Conservation (phyloP, 1,140 invertebrate genomes). For the Listronotus oregonensis region DNA sequence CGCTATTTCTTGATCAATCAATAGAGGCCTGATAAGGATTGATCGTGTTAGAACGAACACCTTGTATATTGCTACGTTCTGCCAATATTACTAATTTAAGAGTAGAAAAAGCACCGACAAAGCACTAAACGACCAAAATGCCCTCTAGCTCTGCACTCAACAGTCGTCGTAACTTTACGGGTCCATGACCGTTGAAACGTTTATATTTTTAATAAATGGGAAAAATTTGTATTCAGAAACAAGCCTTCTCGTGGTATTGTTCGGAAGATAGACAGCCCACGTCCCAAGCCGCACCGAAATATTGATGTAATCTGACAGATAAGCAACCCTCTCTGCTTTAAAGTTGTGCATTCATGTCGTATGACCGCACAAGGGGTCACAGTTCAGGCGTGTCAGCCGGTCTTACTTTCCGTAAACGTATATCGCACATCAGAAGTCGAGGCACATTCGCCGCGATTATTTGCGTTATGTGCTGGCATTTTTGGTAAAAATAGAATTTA, state of each 20-base stretch:
- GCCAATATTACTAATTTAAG: too few species aligned
- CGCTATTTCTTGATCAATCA: too few species aligned
- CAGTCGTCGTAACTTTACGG: slow-evolving; percentile 21
- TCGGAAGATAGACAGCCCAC: slow-evolving; percentile 48
- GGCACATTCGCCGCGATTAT: slow-evolving; percentile 24
- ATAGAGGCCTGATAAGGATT: too few species aligned
- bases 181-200: slow-evolving; percentile 40
- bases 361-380: slow-evolving; percentile 31
- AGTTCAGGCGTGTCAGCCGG: slow-evolving; percentile 29
- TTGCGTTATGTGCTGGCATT: slow-evolving; percentile 16
- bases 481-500: slow-evolving; percentile 27
- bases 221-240: slow-evolving; percentile 51
- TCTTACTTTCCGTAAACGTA: slow-evolving; percentile 34
- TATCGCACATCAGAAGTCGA: slow-evolving; percentile 34
- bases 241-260: slow-evolving; percentile 43
- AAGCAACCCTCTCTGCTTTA: slow-evolving; percentile 42
- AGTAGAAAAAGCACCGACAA: too few species aligned
- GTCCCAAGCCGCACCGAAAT: slow-evolving; percentile 46
- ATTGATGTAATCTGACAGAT: slow-evolving; percentile 51
- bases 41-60: too few species aligned
- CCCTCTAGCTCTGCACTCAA: not conserved
- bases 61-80: too few species aligned
- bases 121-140: not conserved
- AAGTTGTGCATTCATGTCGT: slow-evolving; percentile 35
- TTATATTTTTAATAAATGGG: slow-evolving; percentile 46